Evolutionary conservation across 2,113 vertebrate species (phyloP).

Genomic region (Pungitius pungitius): DNA sequence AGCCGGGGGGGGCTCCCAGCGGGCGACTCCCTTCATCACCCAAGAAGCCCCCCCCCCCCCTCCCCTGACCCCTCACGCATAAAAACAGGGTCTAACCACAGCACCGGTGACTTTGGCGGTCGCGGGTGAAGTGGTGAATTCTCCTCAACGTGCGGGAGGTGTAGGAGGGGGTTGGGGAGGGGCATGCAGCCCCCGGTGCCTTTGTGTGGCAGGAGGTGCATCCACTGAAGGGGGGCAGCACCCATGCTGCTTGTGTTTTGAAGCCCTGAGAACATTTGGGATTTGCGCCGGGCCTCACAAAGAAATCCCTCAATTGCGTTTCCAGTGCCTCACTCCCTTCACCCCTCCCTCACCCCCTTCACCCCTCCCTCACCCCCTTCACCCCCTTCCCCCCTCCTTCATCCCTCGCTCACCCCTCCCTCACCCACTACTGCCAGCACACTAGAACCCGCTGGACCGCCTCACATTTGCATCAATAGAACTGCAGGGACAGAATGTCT

Average conservation of each 20-base stretch:
- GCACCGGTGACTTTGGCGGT: neutral
- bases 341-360: constrained; percentile 18
- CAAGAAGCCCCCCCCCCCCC: neutral
- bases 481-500: constrained; percentile 38
- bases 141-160: neutral
- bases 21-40: constrained; percentile 22
- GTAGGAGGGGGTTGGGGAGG: neutral
- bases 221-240: constrained; percentile 55
- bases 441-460: constrained; percentile 33
- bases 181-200: neutral
- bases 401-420: too few relatives aligned
- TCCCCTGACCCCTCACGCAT: too few relatives aligned
- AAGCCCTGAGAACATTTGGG: constrained; percentile 67
- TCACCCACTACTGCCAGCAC: neutral
- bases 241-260: constrained; percentile 69
- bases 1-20: constrained; percentile 33
- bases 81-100: neutral
- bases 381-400: constrained; percentile 23
- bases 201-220: constrained; percentile 51
- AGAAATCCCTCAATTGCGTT: constrained; percentile 69
- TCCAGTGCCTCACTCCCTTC: neutral
- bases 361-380: too few relatives aligned
- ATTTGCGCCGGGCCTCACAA: constrained; percentile 70
- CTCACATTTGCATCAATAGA: constrained; percentile 71
- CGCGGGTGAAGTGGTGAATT: constrained; percentile 8